Evolutionary conservation across 2,888 invertebrate species (phyloP).

Genomic region (Drosophila setosimentum): DNA sequence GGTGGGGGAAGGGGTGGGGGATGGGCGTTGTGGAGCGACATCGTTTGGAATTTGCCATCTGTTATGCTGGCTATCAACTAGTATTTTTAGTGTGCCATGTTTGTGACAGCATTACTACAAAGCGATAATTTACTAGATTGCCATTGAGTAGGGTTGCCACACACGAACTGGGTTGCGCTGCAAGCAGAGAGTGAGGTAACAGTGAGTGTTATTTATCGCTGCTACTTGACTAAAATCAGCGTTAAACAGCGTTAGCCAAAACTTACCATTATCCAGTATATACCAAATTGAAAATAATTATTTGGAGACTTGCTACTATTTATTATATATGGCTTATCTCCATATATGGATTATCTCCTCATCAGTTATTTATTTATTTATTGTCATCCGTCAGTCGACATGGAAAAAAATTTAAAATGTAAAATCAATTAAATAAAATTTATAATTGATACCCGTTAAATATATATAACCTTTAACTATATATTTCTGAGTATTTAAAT

Average conservation of each 20-base stretch:
- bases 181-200: constrained; percentile 1
- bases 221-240: constrained; percentile 21
- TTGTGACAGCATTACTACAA: constrained; percentile 33
- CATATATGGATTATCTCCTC: neutral
- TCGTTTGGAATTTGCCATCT: neutral
- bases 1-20: too few species aligned
- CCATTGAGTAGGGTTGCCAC: constrained; percentile 49
- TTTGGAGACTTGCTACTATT: neutral
- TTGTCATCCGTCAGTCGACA: neutral
- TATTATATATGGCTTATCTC: neutral
- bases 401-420: neutral
- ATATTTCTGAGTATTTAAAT: neutral
- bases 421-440: neutral
- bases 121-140: constrained; percentile 50
- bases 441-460: neutral
- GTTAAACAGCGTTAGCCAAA: constrained; percentile 2
- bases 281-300: neutral
- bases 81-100: constrained; percentile 37
- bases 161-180: constrained; percentile 22
- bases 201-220: constrained; percentile 41
- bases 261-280: neutral
- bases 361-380: neutral
- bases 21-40: neutral
- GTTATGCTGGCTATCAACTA: constrained; percentile 32
- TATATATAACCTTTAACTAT: too few species aligned